Evolutionary conservation across 2,888 invertebrate species (phyloP), one percentile per base, ranked within the genome.

Genomic region (Aphelenchoides bicaudatus): DNA sequence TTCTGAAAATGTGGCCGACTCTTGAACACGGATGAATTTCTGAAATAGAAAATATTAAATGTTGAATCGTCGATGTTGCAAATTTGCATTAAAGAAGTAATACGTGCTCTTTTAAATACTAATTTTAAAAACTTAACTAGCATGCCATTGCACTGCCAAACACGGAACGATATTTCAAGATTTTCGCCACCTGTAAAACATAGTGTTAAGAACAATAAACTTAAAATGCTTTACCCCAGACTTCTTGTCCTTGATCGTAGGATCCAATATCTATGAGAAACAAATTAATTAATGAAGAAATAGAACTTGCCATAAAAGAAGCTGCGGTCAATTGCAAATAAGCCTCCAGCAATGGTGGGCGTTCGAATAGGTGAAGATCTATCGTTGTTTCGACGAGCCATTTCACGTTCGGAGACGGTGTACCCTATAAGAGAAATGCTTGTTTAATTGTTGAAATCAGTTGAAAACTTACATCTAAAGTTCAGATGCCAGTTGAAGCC

Each of bases 401-500:
- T 89, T 83, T 98, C 98, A 68, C 96, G 85, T 79, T 92, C 90
- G 0, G 98, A 94, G 25, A 98, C 96, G 59, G 93, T 87, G 82
- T 98, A 98, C 79, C 79, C n/a, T n/a, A n/a, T n/a, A n/a, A n/a
- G n/a, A n/a, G n/a, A n/a, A n/a, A n/a, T n/a, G n/a, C n/a, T n/a
- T n/a, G n/a, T n/a, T n/a, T n/a, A n/a, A n/a, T n/a, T n/a, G n/a
- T n/a, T n/a, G n/a, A n/a, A n/a, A n/a, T n/a, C n/a, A n/a, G n/a
- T n/a, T n/a, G n/a, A n/a, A n/a, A n/a, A n/a, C n/a, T n/a, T n/a
- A n/a, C n/a, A 79, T 84, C 96, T 87, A 83, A 98, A 98, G 83
- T 96, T 96, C 54, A 98, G 85, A 82, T 94, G 94, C 96, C 96
- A 96, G 83, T 96, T 98, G 83, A 98, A 98, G 25, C 96, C n/a